Percentiles rank a stretch among this genome's conserved stretches.
phyloP scores from a whole-genome alignment of 2,888 invertebrate genomes.

The Rhagonycha fulva region DNA sequence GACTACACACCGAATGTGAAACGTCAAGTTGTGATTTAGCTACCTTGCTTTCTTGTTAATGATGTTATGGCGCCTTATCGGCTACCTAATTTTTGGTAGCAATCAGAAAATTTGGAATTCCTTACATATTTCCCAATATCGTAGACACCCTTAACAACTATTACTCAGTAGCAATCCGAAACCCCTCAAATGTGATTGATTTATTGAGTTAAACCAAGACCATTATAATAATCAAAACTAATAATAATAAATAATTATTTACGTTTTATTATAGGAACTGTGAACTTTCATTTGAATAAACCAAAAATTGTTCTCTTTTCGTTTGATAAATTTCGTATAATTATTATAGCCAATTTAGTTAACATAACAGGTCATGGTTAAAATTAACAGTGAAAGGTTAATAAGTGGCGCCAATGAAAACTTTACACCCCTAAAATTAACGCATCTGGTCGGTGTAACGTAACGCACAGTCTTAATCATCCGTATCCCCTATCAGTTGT shows the following conservation, averaged over 20 bases:
- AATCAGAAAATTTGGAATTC: slow-evolving; percentile 14
- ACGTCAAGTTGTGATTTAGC: neutral
- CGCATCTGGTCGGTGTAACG: slow-evolving; percentile 19
- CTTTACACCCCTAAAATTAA: slow-evolving; percentile 16
- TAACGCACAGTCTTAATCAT: slow-evolving; percentile 32
- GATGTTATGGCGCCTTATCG: slow-evolving; percentile 13
- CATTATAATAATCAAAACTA: neutral
- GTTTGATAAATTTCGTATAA: neutral
- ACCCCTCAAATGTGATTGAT: neutral
- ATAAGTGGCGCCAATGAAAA: slow-evolving; percentile 28
- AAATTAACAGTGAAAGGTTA: slow-evolving; percentile 14
- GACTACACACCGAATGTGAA: neutral
- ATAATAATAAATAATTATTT: neutral
- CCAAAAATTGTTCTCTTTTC: neutral
- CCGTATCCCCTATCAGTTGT: slow-evolving; percentile 30
- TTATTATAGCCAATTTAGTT: neutral
- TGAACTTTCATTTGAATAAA: neutral
- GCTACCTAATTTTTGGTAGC: slow-evolving; percentile 7
- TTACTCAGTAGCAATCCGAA: slow-evolving; percentile 15
- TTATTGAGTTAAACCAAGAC: neutral
- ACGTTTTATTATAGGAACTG: too few species aligned
- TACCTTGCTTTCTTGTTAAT: neutral
- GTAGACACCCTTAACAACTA: slow-evolving; percentile 7
- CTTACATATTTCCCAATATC: slow-evolving; percentile 10
- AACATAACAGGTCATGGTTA: slow-evolving; percentile 5